Evolutionary conservation across 2,113 vertebrate species (phyloP).

Genomic region (Scopus umbretta): DNA sequence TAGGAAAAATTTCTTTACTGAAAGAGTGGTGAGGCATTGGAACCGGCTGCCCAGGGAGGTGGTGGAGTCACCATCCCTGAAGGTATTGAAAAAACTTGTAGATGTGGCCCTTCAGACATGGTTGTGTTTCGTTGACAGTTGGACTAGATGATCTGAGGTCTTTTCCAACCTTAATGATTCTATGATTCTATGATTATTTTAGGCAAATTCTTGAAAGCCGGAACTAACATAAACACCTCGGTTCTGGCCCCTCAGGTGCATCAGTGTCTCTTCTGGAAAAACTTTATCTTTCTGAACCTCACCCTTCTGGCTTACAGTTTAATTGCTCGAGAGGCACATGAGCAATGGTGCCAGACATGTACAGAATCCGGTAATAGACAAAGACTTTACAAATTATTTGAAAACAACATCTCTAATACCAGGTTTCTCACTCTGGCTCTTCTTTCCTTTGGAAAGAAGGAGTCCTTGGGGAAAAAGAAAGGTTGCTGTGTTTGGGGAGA

Average conservation of each 20-base stretch:
- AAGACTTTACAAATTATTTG: not conserved
- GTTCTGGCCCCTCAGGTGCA: not conserved
- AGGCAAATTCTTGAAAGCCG: not conserved
- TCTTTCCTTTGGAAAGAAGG: not conserved
- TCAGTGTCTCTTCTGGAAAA: not conserved
- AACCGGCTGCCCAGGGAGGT: too few species aligned
- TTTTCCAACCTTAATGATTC: too few species aligned
- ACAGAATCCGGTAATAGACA: not conserved
- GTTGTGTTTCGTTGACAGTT: too few species aligned
- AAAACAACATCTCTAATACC: not conserved
- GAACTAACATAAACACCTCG: not conserved
- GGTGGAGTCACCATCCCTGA: too few species aligned
- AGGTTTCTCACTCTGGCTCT: not conserved
- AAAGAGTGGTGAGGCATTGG: too few species aligned
- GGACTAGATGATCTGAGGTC: too few species aligned
- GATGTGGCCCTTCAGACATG: too few species aligned
- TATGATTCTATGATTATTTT: too few species aligned
- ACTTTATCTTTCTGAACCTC: not conserved
- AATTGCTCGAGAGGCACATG: not conserved
- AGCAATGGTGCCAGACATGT: not conserved
- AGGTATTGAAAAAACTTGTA: too few species aligned
- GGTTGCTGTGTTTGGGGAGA: not conserved
- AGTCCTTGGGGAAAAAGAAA: not conserved
- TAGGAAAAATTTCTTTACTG: too few species aligned
- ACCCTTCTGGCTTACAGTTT: not conserved